Conservation (phyloP, 2,797 vertebrate species). For the Alcedo quadribrachys region DNA sequence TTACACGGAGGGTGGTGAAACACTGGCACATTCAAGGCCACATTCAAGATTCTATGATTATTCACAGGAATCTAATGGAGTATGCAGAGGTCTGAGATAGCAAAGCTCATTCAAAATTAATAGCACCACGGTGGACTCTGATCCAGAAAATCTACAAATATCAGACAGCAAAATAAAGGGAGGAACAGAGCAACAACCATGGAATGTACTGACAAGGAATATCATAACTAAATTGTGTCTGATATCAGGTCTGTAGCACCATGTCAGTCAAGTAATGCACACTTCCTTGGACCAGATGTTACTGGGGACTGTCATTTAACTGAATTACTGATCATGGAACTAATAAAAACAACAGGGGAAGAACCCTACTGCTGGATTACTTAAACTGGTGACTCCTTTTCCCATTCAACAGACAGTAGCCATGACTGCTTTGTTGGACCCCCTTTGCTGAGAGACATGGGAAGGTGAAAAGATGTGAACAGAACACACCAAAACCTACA, state of each 20-base stretch:
- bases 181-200: background rate
- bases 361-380: background rate
- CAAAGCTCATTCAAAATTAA: background rate
- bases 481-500: accelerated
- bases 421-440: background rate
- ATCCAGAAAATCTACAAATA: background rate
- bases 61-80: background rate
- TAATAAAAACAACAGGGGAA: background rate
- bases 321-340: background rate
- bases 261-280: accelerated
- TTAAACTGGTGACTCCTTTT: background rate
- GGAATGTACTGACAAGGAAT: background rate
- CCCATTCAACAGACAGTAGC: background rate
- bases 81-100: background rate
- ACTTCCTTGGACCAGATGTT: background rate
- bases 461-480: background rate
- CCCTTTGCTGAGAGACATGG: background rate
- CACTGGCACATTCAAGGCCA: background rate
- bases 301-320: background rate
- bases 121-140: background rate
- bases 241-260: background rate
- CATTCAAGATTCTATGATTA: background rate
- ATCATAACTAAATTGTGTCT: background rate
- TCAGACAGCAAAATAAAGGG: background rate
- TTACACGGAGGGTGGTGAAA: background rate